Base-by-base conservation (phyloP, 2,888 invertebrate genomes). In the Linnaemya vulpina region DNA sequence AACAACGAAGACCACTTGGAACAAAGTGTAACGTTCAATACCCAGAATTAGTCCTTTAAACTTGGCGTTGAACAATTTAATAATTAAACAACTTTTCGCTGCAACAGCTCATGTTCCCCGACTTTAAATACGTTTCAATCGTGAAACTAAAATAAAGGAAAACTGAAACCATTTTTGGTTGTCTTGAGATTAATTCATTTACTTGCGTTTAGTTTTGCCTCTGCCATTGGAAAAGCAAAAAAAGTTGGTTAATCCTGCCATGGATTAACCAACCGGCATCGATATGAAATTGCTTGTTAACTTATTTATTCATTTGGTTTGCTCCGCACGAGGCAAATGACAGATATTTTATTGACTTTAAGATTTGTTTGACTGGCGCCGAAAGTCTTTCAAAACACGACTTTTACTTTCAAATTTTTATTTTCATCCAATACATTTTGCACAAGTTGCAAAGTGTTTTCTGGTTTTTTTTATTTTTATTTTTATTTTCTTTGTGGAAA, bases 341-440 rank as follows among this genome's bases (percentile, higher is more conserved):
- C 78, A 82, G 82, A 81, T 84, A n/a, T 80, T 86, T 86, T 87
- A 85, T 86, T 87, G 84, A 84, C 77, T 87, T 79, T 51, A 86
- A 87, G 83, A 86, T 87, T 81, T 84, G 84, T 68, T n/a, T 71
- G 40, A 75, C 79, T 83, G 87, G 87, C 87, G 87, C 87, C 84
- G 79, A 76, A 40, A 82, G 70, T 83, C 81, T 76, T 60, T 76
- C 58, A 78, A 80, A 75, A 68, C 71, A 2, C 70, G 35, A 81
- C 85, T 87, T 87, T 83, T 58, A 63, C 58, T 80, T 80, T 75
- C 49, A 65, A 30, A 10, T 17, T 46, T 58, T 67, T 22, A 3
- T 10, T 58, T 75, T 63, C 55, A 46, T 30, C 30, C 35, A 51
- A 68, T 17, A 63, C 25, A 63, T 82, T 87, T 82, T 83, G 62